These are phyloP conservation scores for Phrynocephalus guinanensis DNA, from an alignment of 2,797 vertebrate genomes.

Conservation along the genomic window DNA sequence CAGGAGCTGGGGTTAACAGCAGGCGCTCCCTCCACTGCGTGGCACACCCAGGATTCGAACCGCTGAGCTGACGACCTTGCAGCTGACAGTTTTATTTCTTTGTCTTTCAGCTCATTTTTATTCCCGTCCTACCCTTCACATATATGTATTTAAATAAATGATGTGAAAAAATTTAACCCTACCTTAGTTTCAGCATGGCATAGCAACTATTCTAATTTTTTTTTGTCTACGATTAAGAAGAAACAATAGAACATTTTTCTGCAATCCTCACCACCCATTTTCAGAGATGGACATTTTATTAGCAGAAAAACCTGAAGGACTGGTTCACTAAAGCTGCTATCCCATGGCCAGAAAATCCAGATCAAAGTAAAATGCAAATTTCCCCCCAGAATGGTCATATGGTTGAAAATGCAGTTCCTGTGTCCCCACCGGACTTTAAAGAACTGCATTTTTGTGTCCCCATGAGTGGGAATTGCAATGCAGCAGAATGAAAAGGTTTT, in stretches of 20 bases:
- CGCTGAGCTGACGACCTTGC: too few relatives aligned
- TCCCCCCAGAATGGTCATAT: too few relatives aligned
- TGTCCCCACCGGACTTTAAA: too few relatives aligned
- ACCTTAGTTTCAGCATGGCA: neutral
- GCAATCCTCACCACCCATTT: rapidly evolving
- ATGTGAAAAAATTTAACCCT: neutral
- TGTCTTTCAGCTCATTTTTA: neutral
- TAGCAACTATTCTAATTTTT: neutral
- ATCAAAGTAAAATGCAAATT: too few relatives aligned
- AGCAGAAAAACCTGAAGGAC: neutral
- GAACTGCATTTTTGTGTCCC: too few relatives aligned
- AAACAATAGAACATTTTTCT: neutral
- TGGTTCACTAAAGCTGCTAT: neutral
- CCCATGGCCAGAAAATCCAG: too few relatives aligned
- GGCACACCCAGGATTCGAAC: too few relatives aligned
- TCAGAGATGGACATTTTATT: neutral
- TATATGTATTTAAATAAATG: neutral
- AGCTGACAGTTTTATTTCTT: neutral
- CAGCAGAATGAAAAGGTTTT: too few relatives aligned
- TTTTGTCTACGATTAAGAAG: neutral
- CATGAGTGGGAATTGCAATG: too few relatives aligned
- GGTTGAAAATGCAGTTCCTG: too few relatives aligned
- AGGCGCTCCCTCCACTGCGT: too few relatives aligned
- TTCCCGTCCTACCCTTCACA: neutral
- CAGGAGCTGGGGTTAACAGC: too few relatives aligned